Evolutionary conservation across 2,113 vertebrate genomes (phyloP).

Genomic region (Phalacrocorax brasilianus): DNA sequence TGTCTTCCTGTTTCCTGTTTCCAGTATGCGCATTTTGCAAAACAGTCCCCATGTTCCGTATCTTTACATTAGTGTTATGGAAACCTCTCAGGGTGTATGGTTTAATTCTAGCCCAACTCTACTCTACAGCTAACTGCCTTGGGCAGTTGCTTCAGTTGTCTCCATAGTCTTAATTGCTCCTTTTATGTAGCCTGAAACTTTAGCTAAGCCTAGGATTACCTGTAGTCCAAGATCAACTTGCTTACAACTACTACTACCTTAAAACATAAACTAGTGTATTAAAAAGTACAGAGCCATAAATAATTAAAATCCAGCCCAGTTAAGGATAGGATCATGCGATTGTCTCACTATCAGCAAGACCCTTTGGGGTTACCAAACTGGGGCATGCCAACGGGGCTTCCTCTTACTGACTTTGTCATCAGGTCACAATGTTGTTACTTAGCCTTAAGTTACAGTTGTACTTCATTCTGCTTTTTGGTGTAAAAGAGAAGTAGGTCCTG

Average conservation of each 20-base stretch:
- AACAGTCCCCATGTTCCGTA: background rate
- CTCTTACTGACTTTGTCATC: slow-evolving; percentile 14
- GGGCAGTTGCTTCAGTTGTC: background rate
- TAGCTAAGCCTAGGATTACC: background rate
- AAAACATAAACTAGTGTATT: background rate
- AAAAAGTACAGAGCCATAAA: background rate
- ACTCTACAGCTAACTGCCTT: background rate
- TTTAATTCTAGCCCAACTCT: background rate
- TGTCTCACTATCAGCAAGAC: background rate
- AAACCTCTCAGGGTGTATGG: background rate
- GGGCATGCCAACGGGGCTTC: background rate
- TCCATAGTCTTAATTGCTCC: background rate
- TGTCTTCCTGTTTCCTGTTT: background rate
- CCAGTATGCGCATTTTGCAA: background rate
- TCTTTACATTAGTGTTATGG: background rate
- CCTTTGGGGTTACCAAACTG: background rate
- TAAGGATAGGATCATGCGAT: background rate
- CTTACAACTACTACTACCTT: background rate
- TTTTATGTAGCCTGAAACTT: slow-evolving; percentile 22
- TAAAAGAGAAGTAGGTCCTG: slow-evolving; percentile 39
- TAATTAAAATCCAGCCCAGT: background rate
- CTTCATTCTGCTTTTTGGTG: background rate
- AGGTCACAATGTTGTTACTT: slow-evolving; percentile 7
- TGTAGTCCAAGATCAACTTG: slow-evolving; percentile 20
- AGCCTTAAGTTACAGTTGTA: background rate